Evolutionary conservation across 2,797 vertebrate species (phyloP), one percentile per base, ranked within the genome.

Genomic region (Pachyuromys duprasi): DNA sequence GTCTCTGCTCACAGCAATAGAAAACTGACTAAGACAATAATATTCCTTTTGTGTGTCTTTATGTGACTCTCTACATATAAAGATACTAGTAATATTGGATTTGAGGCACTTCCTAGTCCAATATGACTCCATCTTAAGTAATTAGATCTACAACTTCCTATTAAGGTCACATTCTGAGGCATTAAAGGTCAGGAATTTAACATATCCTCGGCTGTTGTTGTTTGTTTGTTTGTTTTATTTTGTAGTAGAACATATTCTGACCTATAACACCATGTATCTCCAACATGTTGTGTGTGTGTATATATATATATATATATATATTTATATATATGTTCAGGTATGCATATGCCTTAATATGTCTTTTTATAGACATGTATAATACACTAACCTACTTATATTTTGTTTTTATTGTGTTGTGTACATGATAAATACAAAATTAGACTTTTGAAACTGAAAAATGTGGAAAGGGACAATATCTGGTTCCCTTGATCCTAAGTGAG

Each of bases 361-460:
- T 42, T 86, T 49, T 12, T 89, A 5, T 86, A 3, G 62, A 18
- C 26, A 22, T 8, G 31, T 72, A 12, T 62, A 86, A 86, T 39
- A 83, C 1, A 80, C 13, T 89, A 42, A n/a, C 4, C 8, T 76
- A 72, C 42, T 42, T 60, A 42, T 39, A 20, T 60, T 74, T 74
- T 87, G 69, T 13, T 74, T 60, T 87, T 87, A 36, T 79, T 55
- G 22, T 67, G 8, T 65, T n/a, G 72, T 28, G n/a, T 18, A 22
- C 14, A 65, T 49, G 70, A 89, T 45, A 93, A 76, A 94, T 39
- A 84, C 3, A 93, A 96, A 74, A 84, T 28, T 28, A 75, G 13
- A 95, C 70, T 89, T 63, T 63, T 63, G 49, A 39, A 45, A 91
- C 94, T 49, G n/a, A 39, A 70, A 79, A 13, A 24, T 1, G 60